Evolutionary conservation across 2,888 invertebrate species (phyloP).

Genomic region (Notocelia uddmanniana): DNA sequence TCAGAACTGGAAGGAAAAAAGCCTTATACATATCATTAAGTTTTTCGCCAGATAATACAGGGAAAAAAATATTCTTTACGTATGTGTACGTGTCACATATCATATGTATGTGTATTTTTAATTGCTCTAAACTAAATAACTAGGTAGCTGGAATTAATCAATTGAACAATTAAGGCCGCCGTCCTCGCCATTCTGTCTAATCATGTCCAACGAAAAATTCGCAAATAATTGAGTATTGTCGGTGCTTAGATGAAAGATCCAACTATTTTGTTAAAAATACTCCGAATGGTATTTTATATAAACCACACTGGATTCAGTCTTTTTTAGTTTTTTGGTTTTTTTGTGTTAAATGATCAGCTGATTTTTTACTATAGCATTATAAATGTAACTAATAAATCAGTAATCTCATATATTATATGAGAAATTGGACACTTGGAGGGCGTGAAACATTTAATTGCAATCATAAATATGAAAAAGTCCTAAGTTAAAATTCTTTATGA

Average conservation of each 20-base stretch:
- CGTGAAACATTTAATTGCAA: constrained; percentile 15
- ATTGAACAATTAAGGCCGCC: constrained; percentile 36
- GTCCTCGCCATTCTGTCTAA: constrained; percentile 19
- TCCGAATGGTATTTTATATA: no score
- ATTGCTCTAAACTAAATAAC: constrained; percentile 4
- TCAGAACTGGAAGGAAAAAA: no score
- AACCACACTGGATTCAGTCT: no score
- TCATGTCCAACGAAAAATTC: constrained; percentile 6
- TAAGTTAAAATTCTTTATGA: constrained; percentile 8
- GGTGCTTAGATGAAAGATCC: no score
- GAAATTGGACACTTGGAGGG: constrained; percentile 8
- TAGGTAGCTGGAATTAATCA: constrained; percentile 39
- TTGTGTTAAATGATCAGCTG: no score
- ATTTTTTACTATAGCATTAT: not conserved
- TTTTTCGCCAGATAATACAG: not conserved
- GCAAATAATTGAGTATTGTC: not conserved
- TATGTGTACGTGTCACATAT: not conserved
- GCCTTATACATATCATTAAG: not conserved
- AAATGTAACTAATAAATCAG: not conserved
- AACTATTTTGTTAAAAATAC: no score
- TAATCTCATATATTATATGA: not conserved
- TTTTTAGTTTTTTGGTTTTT: no score
- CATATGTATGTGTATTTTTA: not conserved
- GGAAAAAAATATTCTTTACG: not conserved
- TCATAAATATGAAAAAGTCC: constrained; percentile 28